Percentiles rank a stretch among this genome's conserved stretches.
phyloP scores from a whole-genome alignment of 2,797 vertebrate species.

The Botia kubotai region DNA sequence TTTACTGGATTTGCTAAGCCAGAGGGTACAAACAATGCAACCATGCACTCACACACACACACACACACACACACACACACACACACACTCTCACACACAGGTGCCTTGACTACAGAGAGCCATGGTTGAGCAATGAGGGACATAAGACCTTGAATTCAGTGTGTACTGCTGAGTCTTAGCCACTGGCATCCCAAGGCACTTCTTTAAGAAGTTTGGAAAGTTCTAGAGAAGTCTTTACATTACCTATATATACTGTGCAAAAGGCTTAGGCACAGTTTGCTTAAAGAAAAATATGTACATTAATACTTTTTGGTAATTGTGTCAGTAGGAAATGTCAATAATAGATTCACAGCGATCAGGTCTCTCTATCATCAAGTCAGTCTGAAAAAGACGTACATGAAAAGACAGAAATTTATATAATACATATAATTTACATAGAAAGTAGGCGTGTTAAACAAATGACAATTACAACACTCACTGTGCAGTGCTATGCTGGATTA shows the following conservation, averaged over 20 bases:
- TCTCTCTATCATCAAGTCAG: too few relatives aligned
- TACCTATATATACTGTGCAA: not conserved
- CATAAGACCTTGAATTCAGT: slow-evolving; percentile 34
- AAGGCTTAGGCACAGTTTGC: not conserved
- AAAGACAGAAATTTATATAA: too few relatives aligned
- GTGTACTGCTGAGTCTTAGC: slow-evolving; percentile 31
- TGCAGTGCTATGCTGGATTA: too few relatives aligned
- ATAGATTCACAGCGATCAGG: too few relatives aligned
- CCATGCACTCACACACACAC: not conserved
- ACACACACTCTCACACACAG: too few relatives aligned
- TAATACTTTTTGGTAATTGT: too few relatives aligned
- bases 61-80: slow-evolving; percentile 12
- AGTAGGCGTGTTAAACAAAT: too few relatives aligned
- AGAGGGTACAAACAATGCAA: slow-evolving; percentile 15
- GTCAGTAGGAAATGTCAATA: too few relatives aligned
- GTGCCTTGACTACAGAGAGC: not conserved
- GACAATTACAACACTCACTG: too few relatives aligned
- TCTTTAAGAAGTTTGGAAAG: slow-evolving; percentile 21
- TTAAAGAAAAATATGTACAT: too few relatives aligned
- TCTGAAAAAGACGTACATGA: too few relatives aligned
- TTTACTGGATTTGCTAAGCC: slow-evolving; percentile 27
- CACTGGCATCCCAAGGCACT: slow-evolving; percentile 33
- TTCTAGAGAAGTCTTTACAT: not conserved
- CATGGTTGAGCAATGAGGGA: slow-evolving; percentile 34
- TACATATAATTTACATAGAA: too few relatives aligned